phyloP scores from a whole-genome alignment of 1,140 invertebrate species.

The Acyrthosiphon pisum region DNA sequence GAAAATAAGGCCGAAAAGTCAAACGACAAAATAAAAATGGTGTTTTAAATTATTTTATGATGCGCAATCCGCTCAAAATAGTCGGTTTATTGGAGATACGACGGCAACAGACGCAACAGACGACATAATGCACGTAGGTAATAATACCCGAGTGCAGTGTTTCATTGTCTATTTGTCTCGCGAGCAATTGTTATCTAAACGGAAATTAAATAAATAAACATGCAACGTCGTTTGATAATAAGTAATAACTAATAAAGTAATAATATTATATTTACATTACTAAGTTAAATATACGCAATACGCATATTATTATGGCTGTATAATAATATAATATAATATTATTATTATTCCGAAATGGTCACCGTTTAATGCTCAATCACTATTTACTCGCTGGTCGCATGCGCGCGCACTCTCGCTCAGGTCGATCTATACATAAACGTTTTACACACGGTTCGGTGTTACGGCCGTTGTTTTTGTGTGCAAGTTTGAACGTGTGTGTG shows the following conservation, averaged over 20 bases:
- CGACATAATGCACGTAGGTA: not conserved
- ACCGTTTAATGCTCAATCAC: not conserved
- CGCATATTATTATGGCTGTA: not conserved
- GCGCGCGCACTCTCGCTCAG: not conserved
- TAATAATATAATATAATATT: not conserved
- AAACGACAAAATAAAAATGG: not conserved
- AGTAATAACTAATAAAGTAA: not conserved
- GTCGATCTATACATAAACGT: slow-evolving; percentile 10
- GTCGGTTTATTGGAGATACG: not conserved
- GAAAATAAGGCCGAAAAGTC: not conserved
- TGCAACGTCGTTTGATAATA: not conserved
- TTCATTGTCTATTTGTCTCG: not conserved
- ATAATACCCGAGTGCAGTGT: not conserved
- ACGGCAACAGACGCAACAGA: not conserved
- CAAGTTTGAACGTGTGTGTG: too few relatives aligned
- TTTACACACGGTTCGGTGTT: not conserved
- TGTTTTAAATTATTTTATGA: not conserved
- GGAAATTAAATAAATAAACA: slow-evolving; percentile 9
- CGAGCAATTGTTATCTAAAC: not conserved
- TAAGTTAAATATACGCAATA: not conserved
- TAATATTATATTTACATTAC: not conserved
- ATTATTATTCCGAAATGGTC: not conserved
- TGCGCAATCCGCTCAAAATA: not conserved
- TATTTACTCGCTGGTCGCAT: not conserved
- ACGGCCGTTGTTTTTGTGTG: not conserved